Base-by-base conservation (phyloP, 2,888 invertebrate species). In the Campopleginae sp. region DNA sequence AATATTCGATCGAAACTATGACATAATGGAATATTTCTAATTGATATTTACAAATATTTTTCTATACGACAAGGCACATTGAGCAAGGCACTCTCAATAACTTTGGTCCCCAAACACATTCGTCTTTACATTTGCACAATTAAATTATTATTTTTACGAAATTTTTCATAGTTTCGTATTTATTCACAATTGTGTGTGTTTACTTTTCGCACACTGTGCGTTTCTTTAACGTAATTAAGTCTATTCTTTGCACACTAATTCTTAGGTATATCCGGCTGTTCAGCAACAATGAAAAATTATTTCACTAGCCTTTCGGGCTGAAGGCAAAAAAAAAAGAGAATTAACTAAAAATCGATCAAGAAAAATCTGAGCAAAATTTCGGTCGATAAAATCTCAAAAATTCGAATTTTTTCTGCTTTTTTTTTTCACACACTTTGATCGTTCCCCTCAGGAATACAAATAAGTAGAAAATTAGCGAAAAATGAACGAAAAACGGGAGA, bases 281-380 rank as follows among this genome's bases (percentile, higher is more conserved):
- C 46, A 72, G 76, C 79, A 71, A 71, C 78, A 61, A 79, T 86
- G 86, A 86, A 86, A 85, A 82, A 79, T 65, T 61, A 86, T 85
- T 86, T 86, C 85, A 85, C 86, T 82, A 85, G 86, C 82, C 86
- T 86, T 85, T 77, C 61, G 44, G 31, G 38, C 65, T 82, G 70
- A 58, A 2, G 14, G 5, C 1, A 54, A 14, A 27, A 58, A 14
- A 58, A 12, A 14, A 10, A 54, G 66, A 27, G 42, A 75, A 46
- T n/a, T 51, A 8, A 72, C 1, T 42, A 65, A 54, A 42, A 38
- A 70, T 17, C 6, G 33, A n/a, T n/a, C 27, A 19, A 65, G 75
- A 58, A 66, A 0, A 38, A 68, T 81, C 31, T 78, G 74, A 84
- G 81, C 81, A 81, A 84, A 72, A 71, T 74, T 78, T 85, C 27